Percentiles rank a stretch among this genome's conserved stretches.
Conservation (phyloP, 2,797 vertebrate species). For the Coranthus polyacanthus region DNA sequence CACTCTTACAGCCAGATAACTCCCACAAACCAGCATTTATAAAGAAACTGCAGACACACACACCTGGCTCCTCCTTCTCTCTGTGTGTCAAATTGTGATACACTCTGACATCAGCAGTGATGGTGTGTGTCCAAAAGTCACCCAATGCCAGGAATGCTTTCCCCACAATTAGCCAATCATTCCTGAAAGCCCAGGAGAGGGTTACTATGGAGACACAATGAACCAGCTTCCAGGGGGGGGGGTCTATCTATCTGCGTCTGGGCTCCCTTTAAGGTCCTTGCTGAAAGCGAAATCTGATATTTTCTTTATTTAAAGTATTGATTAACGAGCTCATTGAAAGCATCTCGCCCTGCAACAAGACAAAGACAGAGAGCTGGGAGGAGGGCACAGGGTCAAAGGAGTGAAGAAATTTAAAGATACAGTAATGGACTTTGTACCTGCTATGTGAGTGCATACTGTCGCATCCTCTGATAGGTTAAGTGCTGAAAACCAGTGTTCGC, state of each 20-base stretch:
- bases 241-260: constrained; percentile 49
- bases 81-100: constrained; percentile 16
- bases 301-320: constrained; percentile 52
- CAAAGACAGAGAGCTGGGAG: constrained; percentile 15
- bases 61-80: constrained; percentile 7
- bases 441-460: constrained; percentile 64
- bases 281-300: constrained; percentile 64
- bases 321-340: constrained; percentile 33
- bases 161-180: constrained; percentile 50
- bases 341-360: constrained; percentile 26
- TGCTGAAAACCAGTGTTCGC: constrained; percentile 81
- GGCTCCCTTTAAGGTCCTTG: constrained; percentile 20
- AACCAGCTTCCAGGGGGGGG: constrained; percentile 19
- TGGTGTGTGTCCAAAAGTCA: constrained; percentile 11
- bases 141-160: constrained; percentile 48
- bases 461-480: constrained; percentile 75
- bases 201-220: constrained; percentile 59
- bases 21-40: constrained; percentile 13
- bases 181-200: constrained; percentile 45
- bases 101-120: constrained; percentile 12
- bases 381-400: background rate
- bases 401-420: background rate
- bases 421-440: constrained; percentile 72
- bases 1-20: constrained; percentile 4
- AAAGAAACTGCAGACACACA: background rate